phyloP scores from a whole-genome alignment of 53 echinoderm and acorn worm species.

The Arbacia lixula region DNA sequence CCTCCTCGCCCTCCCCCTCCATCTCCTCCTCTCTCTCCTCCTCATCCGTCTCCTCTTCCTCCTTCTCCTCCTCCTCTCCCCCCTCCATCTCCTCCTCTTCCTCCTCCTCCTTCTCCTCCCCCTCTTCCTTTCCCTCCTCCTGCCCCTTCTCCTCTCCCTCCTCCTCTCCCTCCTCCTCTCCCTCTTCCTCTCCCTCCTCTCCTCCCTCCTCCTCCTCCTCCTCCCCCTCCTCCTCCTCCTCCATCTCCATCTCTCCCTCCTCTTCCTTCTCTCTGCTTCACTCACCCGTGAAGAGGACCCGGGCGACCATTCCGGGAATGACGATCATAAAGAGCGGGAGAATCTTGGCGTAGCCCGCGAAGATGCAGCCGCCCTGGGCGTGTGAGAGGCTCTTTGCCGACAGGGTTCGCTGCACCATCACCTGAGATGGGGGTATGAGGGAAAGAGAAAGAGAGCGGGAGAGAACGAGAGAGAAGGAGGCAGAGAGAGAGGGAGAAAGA shows the following conservation, averaged over 20 bases:
- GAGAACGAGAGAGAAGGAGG: no score
- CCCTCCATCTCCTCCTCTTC: no score
- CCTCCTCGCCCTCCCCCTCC: no score
- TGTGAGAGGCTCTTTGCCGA: conserved; percentile 18
- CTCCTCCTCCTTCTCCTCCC: no score
- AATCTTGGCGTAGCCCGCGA: conserved; percentile 16
- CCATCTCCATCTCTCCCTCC: not conserved
- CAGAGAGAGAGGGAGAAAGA: no score
- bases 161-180: not conserved
- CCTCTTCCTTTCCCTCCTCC: not conserved
- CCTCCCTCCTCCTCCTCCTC: not conserved
- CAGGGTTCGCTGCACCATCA: conserved; percentile 2
- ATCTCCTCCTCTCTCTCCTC: no score
- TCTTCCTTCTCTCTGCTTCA: no score
- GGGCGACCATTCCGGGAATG: conserved; percentile 22
- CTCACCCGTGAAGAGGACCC: conserved; percentile 22
- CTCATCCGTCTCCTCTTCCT: no score
- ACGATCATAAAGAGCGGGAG: conserved; percentile 37
- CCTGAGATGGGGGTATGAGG: not conserved
- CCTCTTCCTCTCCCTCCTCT: not conserved
- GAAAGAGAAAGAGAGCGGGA: no score
- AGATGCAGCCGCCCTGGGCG: conserved; percentile 28
- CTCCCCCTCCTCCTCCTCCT: not conserved
- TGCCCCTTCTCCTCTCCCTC: not conserved
- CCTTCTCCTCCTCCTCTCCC: no score